Base-by-base conservation (phyloP, 2,797 vertebrate species). In the Enteromius unitaeniatus region DNA sequence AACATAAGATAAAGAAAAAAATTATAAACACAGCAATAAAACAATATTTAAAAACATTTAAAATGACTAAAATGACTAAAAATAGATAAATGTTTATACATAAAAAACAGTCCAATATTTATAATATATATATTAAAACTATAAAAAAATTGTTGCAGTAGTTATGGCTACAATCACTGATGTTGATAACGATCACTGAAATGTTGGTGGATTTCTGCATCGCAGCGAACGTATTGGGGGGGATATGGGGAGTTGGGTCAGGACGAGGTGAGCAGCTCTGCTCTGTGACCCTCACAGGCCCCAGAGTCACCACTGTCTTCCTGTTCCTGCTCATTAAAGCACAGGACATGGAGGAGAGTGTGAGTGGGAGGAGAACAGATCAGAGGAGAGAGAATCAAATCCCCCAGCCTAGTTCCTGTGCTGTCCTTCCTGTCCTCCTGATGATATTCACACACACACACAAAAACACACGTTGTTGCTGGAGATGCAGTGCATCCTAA, bases 261-360 rank as follows among this genome's bases (percentile, higher is more conserved):
- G 65, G 28, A 62, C 2, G 64, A 81, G 84, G 78, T 88, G 85
- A 85, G n/a, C 19, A 31, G 67, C 31, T 70, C 81, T 72, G 79
- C 79, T 86, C 81, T 37, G 49, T 85, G 80, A 85, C 85, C 73
- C 64, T 78, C 75, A 49, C 47, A 70, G 65, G 17, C 40, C 85
- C 82, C 77, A 69, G 74, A 70, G 31, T 79, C 60, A 47, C 76
- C 34, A 42, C 74, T 62, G 1, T 62, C 19, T 28, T 80, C 37
- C 69, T 84, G 62, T 79, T 51, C 49, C 55, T 73, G 26, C 83
- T 67, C 45, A 84, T 78, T 72, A 82, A 79, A 81, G 51, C 28
- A 79, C 26, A 58, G 75, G 67, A 79, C 76, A 47, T 23, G 67
- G 51, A 81, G 83, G 55, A 55, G 53, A 80, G 79, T 14, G 34